Percentiles rank a stretch among this genome's conserved stretches.
These are phyloP conservation scores for Hippocampus guttulatus DNA, from an alignment of 2,113 vertebrate genomes.

Conservation along the genomic window DNA sequence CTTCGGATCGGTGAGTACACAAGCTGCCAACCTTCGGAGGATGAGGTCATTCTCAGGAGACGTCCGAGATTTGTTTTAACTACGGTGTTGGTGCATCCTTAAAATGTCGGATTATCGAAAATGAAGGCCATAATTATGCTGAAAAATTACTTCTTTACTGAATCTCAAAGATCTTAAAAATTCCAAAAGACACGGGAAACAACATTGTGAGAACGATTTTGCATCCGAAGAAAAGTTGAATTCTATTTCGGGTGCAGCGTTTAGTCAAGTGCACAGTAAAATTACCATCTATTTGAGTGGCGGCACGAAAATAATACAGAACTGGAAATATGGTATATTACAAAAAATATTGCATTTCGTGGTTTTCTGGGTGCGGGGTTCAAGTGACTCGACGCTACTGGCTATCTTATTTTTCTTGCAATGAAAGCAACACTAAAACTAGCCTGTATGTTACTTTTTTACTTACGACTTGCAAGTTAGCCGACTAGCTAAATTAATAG, in stretches of 20 bases:
- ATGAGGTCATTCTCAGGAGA: background rate
- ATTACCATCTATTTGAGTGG: no score
- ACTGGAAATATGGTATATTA: no score
- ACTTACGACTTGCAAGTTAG: background rate
- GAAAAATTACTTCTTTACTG: background rate
- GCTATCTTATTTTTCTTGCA: background rate
- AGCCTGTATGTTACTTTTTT: background rate
- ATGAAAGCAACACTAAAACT: background rate
- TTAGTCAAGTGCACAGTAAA: no score
- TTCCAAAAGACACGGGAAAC: background rate
- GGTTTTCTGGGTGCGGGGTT: background rate
- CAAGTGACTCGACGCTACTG: background rate
- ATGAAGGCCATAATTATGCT: background rate
- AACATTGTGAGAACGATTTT: background rate
- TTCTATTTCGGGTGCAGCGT: background rate
- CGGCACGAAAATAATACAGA: no score
- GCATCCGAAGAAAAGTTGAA: no score
- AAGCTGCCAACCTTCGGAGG: conserved; percentile 32
- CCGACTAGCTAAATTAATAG: background rate
- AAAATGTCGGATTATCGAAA: background rate
- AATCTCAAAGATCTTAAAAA: background rate
- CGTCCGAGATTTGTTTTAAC: background rate
- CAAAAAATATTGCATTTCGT: no score
- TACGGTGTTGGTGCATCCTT: background rate
- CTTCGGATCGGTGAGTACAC: conserved; percentile 86